Percentiles rank a stretch among this genome's conserved stretches.
phyloP scores from a whole-genome alignment of 2,797 vertebrate species.

The Cercopithecus hamlyni region DNA sequence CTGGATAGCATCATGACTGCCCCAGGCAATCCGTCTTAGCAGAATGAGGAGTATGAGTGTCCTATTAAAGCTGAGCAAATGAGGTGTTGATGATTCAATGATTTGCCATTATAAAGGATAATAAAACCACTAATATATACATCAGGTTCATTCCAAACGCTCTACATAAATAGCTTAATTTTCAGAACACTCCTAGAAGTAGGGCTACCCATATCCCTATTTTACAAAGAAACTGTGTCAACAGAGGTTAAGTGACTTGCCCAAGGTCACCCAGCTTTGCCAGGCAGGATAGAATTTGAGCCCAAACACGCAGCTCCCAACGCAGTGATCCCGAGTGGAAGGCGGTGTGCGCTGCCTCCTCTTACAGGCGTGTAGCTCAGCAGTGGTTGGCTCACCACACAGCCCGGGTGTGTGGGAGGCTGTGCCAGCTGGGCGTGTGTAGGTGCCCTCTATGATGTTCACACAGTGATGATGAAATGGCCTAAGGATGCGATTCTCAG shows the following conservation, averaged over 20 bases:
- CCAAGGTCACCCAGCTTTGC: background rate
- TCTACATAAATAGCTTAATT: background rate
- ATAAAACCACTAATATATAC: background rate
- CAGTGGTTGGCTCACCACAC: background rate
- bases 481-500: background rate
- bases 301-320: background rate
- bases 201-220: background rate
- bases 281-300: background rate
- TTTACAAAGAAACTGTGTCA: background rate
- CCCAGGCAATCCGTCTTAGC: background rate
- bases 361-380: too few relatives aligned
- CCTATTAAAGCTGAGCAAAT: background rate
- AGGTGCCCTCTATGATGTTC: background rate
- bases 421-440: background rate
- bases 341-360: rapidly evolving
- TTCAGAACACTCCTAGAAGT: background rate
- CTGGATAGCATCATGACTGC: too few relatives aligned
- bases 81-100: background rate
- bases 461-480: background rate
- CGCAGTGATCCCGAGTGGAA: background rate
- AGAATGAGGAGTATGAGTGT: background rate
- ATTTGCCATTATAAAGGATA: background rate
- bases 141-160: background rate
- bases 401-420: background rate
- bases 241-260: background rate